Conservation (phyloP, 2,888 invertebrate species). For the Eutolmus rufibarbis region DNA sequence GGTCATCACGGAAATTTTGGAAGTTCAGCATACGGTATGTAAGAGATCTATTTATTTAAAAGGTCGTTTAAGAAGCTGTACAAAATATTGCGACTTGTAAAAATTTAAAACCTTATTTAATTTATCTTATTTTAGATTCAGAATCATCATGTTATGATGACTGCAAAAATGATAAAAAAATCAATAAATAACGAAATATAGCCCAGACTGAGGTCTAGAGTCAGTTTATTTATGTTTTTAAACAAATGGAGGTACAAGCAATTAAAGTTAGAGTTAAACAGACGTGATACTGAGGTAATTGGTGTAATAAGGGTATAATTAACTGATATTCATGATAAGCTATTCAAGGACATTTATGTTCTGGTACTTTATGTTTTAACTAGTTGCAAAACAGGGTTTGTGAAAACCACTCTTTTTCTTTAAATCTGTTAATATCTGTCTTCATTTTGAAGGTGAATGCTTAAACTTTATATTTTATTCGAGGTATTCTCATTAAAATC, state of each 20-base stretch:
- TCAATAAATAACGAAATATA: not conserved
- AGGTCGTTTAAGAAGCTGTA: not conserved
- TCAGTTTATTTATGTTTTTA: not conserved
- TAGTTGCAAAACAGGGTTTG: not conserved
- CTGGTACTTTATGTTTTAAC: not conserved
- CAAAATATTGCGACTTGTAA: not conserved
- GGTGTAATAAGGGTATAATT: too few species aligned
- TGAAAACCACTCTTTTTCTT: not conserved
- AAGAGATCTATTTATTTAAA: not conserved
- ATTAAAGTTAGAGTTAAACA: not conserved
- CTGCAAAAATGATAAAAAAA: not conserved
- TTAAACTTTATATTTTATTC: not conserved
- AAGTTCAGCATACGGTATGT: slow-evolving; percentile 46
- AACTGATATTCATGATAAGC: too few species aligned
- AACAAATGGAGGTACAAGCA: not conserved
- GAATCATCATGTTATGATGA: not conserved
- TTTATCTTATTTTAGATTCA: not conserved
- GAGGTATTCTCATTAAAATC: not conserved
- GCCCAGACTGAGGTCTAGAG: not conserved
- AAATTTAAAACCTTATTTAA: not conserved
- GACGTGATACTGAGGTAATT: too few species aligned
- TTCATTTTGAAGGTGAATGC: not conserved
- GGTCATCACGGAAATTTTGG: slow-evolving; percentile 45
- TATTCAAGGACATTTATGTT: too few species aligned
- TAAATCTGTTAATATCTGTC: not conserved